Base-by-base conservation (phyloP, 2,888 invertebrate genomes). In the Thera obeliscata region DNA sequence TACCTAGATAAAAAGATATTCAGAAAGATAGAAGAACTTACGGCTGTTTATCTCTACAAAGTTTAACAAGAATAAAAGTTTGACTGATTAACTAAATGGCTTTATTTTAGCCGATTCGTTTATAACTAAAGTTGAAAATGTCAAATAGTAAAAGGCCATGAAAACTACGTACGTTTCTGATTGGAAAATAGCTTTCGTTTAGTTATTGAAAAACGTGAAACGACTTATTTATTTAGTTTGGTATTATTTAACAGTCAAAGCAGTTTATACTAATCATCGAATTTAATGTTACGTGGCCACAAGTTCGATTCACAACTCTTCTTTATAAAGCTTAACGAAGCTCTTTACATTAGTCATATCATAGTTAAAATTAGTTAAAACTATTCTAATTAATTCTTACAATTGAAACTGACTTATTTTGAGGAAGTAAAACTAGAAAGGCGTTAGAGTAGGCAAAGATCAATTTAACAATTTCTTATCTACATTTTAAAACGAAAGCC, bases 291-390 rank as follows among this genome's bases (percentile, higher is more conserved):
- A 89, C 83, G 86, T 92, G 93, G 93, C 92, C 91, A 90, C 91
- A 90, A 86, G 91, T 92, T 93, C 90, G 91, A 90, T 93, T 93
- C 93, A 93, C 93, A 93, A 93, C 93, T 88, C 93, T 91, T 89
- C 87, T 85, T 88, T 87, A 92, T 93, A 93, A 93, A 93, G 93
- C 93, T 92, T 92, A 81, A 84, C 89, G 86, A 93, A 93, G 93
- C 93, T 93, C 93, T 87, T 93, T 90, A 92, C 86, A 90, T 90
- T 90, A 90, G 82, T 86, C 78, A 85, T 87, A 64, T 86, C 48
- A 57, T 75, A 73, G 68, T 87, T 82, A 79, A 82, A 83, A 79
- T 64, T 72, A 70, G 78, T 75, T 76, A 79, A 85, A 81, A 78
- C 74, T 85, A 82, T 71, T 80, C 81, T 88, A 87, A 81, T 77